Evolutionary conservation across 2,797 vertebrate species (phyloP).

Genomic region (Rhinoraja longicauda): DNA sequence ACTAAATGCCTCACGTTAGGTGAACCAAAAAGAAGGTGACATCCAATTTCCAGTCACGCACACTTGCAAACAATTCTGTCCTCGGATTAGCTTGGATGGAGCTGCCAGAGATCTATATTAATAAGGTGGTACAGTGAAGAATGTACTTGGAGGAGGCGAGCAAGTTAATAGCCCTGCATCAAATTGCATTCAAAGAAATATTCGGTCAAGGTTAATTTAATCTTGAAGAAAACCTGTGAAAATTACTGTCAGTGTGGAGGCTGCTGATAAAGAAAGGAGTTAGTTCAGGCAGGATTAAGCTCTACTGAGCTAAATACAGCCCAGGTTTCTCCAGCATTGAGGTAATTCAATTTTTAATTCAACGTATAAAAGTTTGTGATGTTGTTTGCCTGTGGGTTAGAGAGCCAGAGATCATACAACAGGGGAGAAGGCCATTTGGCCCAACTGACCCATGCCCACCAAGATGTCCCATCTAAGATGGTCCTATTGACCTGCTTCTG

Average conservation of each 20-base stretch:
- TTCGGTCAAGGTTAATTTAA: neutral
- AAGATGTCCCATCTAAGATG: no score
- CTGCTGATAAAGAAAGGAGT: neutral
- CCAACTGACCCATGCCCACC: neutral
- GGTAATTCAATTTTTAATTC: neutral
- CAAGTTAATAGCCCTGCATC: neutral
- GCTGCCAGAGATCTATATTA: neutral
- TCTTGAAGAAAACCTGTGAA: neutral
- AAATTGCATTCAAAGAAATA: neutral
- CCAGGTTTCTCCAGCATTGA: neutral
- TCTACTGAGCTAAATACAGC: neutral
- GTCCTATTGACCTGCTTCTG: no score
- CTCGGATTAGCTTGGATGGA: neutral
- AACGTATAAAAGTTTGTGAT: neutral
- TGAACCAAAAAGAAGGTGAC: no score
- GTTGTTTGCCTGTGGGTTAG: neutral
- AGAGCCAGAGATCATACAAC: neutral
- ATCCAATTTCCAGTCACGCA: no score
- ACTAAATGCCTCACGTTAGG: no score
- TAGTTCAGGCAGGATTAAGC: neutral
- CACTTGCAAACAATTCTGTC: neutral
- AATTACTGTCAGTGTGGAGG: neutral
- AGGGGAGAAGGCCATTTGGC: neutral
- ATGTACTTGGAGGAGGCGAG: neutral
- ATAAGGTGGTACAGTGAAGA: neutral